These are phyloP conservation scores for Simalia tracyae DNA, from an alignment of 2,797 vertebrate species.

Conservation along the genomic window DNA sequence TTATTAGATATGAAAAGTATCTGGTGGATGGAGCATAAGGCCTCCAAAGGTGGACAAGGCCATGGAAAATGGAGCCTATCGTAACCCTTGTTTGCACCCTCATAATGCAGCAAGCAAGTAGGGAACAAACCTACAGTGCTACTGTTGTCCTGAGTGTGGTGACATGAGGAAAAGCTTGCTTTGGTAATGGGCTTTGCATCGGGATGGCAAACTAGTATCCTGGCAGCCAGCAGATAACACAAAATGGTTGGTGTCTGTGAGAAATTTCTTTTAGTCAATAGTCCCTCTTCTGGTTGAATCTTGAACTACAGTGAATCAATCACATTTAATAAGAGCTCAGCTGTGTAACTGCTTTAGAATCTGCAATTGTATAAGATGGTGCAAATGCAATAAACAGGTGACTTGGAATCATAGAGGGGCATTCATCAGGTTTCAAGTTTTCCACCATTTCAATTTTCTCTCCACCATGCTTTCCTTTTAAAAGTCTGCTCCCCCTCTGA, in stretches of 20 bases:
- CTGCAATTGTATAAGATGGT: neutral
- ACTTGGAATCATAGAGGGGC: neutral
- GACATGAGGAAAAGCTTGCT: neutral
- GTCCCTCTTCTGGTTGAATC: conserved; percentile 10
- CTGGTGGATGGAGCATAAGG: neutral
- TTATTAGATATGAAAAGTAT: neutral
- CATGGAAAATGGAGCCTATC: neutral
- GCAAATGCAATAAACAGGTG: neutral
- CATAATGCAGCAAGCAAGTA: neutral
- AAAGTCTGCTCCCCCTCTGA: neutral
- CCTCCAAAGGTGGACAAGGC: neutral
- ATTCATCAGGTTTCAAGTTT: neutral
- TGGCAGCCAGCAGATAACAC: neutral
- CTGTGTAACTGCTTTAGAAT: neutral
- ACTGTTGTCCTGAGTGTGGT: neutral
- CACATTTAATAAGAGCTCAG: neutral
- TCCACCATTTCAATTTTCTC: neutral
- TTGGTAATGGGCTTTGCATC: conserved; percentile 10
- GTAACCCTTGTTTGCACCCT: neutral
- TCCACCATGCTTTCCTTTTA: neutral
- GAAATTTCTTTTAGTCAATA: neutral
- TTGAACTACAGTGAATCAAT: neutral
- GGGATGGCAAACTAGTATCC: neutral
- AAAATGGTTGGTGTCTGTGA: neutral
- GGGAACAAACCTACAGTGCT: neutral